Evolutionary conservation across 1,140 invertebrate species (phyloP), one percentile per base, ranked within the genome.

Genomic region (Sarcophaga bullata): DNA sequence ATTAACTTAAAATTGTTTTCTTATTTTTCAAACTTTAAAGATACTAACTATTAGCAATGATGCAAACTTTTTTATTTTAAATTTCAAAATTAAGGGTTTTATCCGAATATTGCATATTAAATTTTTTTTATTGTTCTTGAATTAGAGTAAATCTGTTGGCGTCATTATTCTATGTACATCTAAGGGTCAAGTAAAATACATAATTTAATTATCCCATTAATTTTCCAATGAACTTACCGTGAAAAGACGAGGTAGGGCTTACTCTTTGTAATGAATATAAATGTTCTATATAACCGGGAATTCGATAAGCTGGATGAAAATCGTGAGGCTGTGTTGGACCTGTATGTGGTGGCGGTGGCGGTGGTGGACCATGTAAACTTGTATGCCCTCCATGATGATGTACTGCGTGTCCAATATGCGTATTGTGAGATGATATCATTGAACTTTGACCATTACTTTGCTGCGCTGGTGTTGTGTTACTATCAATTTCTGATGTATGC

Each of bases 201-300:
- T 37, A 37, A 37, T 37, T 37, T 37, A 37, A 37, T 37, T 37
- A 46, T 81, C 17, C 37, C 10, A 73, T 37, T 2, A 15, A 72
- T 68, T 52, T 78, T 15, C 17, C 10, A 6, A 17, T 17, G 46
- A 58, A 80, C 86, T 88, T 90, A 92, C 92, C 91, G 83, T 92
- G 91, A 82, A 93, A 91, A 19, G 93, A 93, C 72, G 90, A 87
- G 2, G 85, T 85, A 15, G 88, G 84, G 82, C 92, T 92, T 84
- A 92, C 92, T 87, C 92, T 90, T 85, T 92, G 93, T 49, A 94
- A 90, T 15, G 93, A 93, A 88, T 94, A 94, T 37, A 94, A 91
- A 86, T 94, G 93, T 90, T 94, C 93, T 92, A 94, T 93, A 88
- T 94, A 94, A 82, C 93, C 92, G 47, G 93, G 93, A 85, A 94